These are phyloP conservation scores for Esox niger DNA, from an alignment of 2,113 vertebrate genomes.

Conservation along the genomic window DNA sequence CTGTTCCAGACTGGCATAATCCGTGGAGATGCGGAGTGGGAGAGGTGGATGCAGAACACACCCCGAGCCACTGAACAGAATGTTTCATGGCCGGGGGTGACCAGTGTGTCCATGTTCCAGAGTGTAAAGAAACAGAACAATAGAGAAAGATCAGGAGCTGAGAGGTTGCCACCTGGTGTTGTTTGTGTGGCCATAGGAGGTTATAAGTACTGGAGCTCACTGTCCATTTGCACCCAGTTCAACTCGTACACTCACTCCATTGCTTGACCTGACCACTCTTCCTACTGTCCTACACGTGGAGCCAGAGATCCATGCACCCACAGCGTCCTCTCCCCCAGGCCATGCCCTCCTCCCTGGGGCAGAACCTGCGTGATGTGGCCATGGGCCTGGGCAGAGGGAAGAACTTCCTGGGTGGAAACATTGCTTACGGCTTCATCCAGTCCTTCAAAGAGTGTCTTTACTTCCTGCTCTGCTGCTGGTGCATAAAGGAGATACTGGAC, in stretches of 20 bases:
- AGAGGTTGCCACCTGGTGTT: conserved; percentile 5
- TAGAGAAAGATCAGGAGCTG: conserved; percentile 45
- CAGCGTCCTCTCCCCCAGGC: conserved; percentile 63
- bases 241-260: conserved; percentile 18
- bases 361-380: conserved; percentile 49
- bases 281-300: conserved; percentile 3
- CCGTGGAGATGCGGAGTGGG: not conserved
- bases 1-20: not conserved
- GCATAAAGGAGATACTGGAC: conserved; percentile 86
- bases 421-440: conserved; percentile 67
- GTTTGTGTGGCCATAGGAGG: conserved; percentile 27
- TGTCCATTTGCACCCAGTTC: not conserved
- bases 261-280: not conserved
- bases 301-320: conserved; percentile 57
- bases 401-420: conserved; percentile 64
- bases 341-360: conserved; percentile 58
- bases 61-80: conserved; percentile 11
- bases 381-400: conserved; percentile 56
- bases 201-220: conserved; percentile 50
- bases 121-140: conserved; percentile 32
- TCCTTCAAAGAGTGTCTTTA: conserved; percentile 79
- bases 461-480: conserved; percentile 92
- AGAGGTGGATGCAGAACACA: conserved; percentile 4
- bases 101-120: conserved; percentile 48
- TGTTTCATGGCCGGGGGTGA: conserved; percentile 33